Percentiles rank a stretch among this genome's conserved stretches.
phyloP scores from a whole-genome alignment of 92 coral and sea anemone species.

The Muricea muricata region DNA sequence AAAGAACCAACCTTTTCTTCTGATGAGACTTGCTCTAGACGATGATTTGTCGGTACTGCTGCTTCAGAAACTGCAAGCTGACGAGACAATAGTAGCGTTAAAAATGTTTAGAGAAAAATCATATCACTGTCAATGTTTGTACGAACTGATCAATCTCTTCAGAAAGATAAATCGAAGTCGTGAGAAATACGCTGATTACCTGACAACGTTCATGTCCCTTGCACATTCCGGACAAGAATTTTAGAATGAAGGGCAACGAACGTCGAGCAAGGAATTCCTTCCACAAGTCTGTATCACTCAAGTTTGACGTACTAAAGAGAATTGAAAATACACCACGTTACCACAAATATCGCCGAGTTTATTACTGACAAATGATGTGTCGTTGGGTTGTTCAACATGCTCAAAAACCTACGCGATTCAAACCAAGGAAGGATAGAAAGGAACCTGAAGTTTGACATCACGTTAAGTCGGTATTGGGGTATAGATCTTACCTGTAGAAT shows the following conservation, averaged over 20 bases:
- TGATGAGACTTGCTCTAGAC: constrained; percentile 96
- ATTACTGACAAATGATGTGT: too few species aligned
- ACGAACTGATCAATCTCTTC: too few species aligned
- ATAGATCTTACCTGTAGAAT: too few species aligned
- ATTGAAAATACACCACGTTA: neutral
- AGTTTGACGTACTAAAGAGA: constrained; percentile 84
- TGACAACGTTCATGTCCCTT: constrained; percentile 86
- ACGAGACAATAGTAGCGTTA: too few species aligned
- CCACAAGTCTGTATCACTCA: constrained; percentile 94
- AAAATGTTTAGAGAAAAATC: neutral
- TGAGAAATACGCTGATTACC: constrained; percentile 42
- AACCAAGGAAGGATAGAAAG: too few species aligned
- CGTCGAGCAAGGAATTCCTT: constrained; percentile 95
- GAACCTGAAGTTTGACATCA: too few species aligned
- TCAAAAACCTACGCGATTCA: too few species aligned
- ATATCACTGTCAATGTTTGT: neutral
- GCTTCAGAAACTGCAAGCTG: constrained; percentile 85
- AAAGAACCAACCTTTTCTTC: constrained; percentile 97
- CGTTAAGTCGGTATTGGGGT: too few species aligned
- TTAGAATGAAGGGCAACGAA: constrained; percentile 91
- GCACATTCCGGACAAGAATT: constrained; percentile 92
- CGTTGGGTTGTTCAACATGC: too few species aligned
- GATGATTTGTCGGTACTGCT: constrained; percentile 89
- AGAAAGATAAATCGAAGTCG: too few species aligned
- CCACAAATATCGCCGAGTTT: too few species aligned